Percentiles rank a stretch among this genome's conserved stretches.
These are phyloP conservation scores for Sebastes glaucus DNA, from an alignment of 2,797 vertebrate species.

Conservation along the genomic window DNA sequence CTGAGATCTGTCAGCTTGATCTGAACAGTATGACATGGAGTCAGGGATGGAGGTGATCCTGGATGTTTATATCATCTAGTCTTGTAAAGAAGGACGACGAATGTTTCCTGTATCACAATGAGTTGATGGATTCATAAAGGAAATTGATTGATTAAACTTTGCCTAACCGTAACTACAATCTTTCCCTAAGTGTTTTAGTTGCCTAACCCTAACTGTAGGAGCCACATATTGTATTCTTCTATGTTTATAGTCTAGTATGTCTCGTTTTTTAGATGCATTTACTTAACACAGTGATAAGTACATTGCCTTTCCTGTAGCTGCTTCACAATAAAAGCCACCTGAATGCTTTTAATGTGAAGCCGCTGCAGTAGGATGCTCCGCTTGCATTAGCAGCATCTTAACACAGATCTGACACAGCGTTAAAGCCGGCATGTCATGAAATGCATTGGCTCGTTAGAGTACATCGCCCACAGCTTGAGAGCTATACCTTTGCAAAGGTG, in stretches of 20 bases:
- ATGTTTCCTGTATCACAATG: neutral
- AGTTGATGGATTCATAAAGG: conserved; percentile 12
- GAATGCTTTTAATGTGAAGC: too few relatives aligned
- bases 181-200: neutral
- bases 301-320: neutral
- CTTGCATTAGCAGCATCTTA: too few relatives aligned
- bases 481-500: too few relatives aligned
- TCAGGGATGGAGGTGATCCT: conserved; percentile 41
- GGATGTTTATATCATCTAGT: neutral
- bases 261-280: neutral
- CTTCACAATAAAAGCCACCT: too few relatives aligned
- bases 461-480: too few relatives aligned
- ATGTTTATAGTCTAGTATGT: too few relatives aligned
- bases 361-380: too few relatives aligned
- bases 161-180: neutral
- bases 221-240: too few relatives aligned
- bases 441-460: too few relatives aligned
- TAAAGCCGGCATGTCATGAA: too few relatives aligned
- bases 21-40: conserved; percentile 55
- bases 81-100: neutral
- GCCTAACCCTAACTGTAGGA: fast-evolving
- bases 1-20: conserved; percentile 69
- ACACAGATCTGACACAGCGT: neutral
- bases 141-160: conserved; percentile 10
- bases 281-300: neutral